These are phyloP conservation scores for Danio tinwini DNA, from an alignment of 2,797 vertebrate genomes.

Conservation along the genomic window DNA sequence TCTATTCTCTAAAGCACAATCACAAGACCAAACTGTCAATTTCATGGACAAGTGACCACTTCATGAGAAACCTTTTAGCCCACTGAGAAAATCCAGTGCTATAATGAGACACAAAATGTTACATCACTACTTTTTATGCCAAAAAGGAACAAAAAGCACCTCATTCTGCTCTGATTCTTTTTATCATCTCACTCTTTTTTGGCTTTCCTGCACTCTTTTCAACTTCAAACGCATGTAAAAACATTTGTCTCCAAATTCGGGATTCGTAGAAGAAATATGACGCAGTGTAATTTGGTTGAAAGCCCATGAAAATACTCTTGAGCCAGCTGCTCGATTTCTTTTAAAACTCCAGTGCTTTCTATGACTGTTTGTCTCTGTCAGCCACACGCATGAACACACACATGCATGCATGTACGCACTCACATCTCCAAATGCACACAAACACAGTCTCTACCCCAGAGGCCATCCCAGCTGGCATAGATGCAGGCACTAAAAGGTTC, in stretches of 20 bases:
- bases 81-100: neutral
- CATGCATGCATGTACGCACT: conserved; percentile 28
- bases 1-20: conserved; percentile 14
- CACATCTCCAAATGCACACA: conserved; percentile 9
- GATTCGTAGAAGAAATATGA: conserved; percentile 30
- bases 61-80: neutral
- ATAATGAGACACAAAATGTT: neutral
- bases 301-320: conserved; percentile 45
- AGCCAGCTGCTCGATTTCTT: conserved; percentile 42
- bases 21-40: conserved; percentile 17
- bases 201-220: conserved; percentile 22
- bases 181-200: conserved; percentile 25
- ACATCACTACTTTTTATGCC: conserved; percentile 15
- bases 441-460: conserved; percentile 23
- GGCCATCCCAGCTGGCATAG: conserved; percentile 49
- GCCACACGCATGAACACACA: conserved; percentile 37
- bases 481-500: conserved; percentile 44
- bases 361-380: conserved; percentile 32
- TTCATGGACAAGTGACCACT: neutral
- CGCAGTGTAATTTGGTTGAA: conserved; percentile 38
- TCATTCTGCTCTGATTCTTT: conserved; percentile 27
- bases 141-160: conserved; percentile 34
- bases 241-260: conserved; percentile 31
- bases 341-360: conserved; percentile 35
- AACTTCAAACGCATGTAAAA: conserved; percentile 40